A percentile compares a stretch with the other conserved stretches of the same genome.
phyloP scores from a whole-genome alignment of 1,140 invertebrate genomes.

The Drosophila orena region DNA sequence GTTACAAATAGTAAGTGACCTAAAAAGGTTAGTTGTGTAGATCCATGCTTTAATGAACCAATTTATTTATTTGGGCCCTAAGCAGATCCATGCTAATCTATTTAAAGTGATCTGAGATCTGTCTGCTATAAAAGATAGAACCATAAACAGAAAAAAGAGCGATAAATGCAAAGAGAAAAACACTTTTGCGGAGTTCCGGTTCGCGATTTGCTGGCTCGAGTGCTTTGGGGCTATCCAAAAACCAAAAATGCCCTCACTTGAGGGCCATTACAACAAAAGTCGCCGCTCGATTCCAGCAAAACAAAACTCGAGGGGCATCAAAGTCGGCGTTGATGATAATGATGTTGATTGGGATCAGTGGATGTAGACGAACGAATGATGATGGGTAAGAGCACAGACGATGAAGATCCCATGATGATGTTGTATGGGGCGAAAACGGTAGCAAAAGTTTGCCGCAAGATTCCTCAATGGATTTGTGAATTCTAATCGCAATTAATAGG shows the following conservation, averaged over 20 bases:
- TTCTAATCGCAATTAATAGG: slow-evolving; percentile 30
- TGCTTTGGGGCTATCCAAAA: slow-evolving; percentile 31
- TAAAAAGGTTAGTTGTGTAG: too few species aligned
- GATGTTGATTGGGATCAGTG: slow-evolving; percentile 39
- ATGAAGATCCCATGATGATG: slow-evolving; percentile 5
- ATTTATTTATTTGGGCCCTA: not conserved
- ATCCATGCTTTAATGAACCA: not conserved
- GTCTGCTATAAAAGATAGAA: slow-evolving; percentile 49
- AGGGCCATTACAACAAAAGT: slow-evolving; percentile 62
- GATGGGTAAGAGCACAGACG: slow-evolving; percentile 1
- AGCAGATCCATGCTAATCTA: not conserved
- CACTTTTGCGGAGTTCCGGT: slow-evolving; percentile 67
- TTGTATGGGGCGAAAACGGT: slow-evolving; percentile 24
- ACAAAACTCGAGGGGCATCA: slow-evolving; percentile 31
- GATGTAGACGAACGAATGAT: slow-evolving; percentile 25
- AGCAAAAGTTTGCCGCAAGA: slow-evolving; percentile 22
- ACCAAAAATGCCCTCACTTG: slow-evolving; percentile 68
- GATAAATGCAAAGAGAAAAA: slow-evolving; percentile 21
- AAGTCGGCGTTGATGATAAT: slow-evolving; percentile 26
- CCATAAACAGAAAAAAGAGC: slow-evolving; percentile 4
- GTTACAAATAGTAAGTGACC: too few species aligned
- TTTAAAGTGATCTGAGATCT: slow-evolving; percentile 15
- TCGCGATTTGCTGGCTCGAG: slow-evolving; percentile 52
- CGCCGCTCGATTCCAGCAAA: slow-evolving; percentile 17
- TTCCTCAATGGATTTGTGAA: not conserved